Base-by-base conservation (phyloP, 2,113 vertebrate species). In the Nothoprocta perdicaria region DNA sequence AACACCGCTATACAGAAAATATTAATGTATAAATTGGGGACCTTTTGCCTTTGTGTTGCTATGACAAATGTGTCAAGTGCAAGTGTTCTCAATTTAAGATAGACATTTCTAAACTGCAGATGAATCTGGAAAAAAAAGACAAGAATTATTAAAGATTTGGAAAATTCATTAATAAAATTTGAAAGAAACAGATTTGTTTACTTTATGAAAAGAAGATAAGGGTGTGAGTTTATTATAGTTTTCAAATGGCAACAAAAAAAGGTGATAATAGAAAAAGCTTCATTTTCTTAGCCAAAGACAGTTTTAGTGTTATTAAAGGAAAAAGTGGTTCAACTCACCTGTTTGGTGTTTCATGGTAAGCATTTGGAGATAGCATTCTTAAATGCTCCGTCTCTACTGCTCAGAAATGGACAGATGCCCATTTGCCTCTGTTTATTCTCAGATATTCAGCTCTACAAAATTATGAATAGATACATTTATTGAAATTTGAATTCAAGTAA, bases 41-140 rank as follows among this genome's bases (percentile, higher is more conserved):
- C 68, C 63, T 72, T 92, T 76, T 93, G 69, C 71, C 38, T 74
- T 87, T 82, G 35, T 9, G n/a, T 14, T 60, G 40, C 67, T 82
- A 27, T 53, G 40, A 24, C n/a, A 89, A 69, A 94, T 62, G 29
- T 48, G 82, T 84, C 81, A 69, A 87, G 89, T 58, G n/a, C 75
- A 79, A 95, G 48, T 58, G 53, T 84, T 93, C 40, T 66, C 88
- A 23, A 53, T 89, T 89, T 40, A 53, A 92, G 84, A 82, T 89
- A 92, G 78, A 91, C 92, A 78, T 89, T 29, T 62, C 92, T 87
- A 69, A 94, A 84, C 57, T 85, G 60, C 22, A 86, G 81, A 92
- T 66, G 9, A 87, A 29, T 57, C 60, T 93, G 82, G 71, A 62
- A 82, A 92, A 48, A 92, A 92, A 80, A 65, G 23, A 82, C 40